Evolutionary conservation across 2,888 invertebrate species (phyloP).

Genomic region (Hyposoter dolosus): DNA sequence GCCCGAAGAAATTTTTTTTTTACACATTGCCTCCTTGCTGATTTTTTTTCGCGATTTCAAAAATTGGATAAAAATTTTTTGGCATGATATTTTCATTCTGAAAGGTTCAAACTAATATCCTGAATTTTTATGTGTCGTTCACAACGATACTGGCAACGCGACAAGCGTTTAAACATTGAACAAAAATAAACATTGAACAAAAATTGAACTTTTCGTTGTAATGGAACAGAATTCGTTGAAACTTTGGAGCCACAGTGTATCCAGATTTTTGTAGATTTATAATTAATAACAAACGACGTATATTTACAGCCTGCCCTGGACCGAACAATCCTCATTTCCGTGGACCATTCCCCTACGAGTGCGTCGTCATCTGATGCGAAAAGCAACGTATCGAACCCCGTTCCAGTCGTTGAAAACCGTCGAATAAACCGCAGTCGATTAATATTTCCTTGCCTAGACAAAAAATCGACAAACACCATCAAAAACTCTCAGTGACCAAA

Average conservation of each 20-base stretch:
- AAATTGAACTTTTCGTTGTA: neutral
- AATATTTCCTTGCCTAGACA: constrained; percentile 39
- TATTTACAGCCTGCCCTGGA: constrained; percentile 88
- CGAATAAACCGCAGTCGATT: constrained; percentile 38
- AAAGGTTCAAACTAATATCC: too few relatives aligned
- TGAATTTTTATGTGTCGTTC: too few relatives aligned
- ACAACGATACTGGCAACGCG: too few relatives aligned
- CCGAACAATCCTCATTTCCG: constrained; percentile 81
- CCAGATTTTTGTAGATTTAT: neutral
- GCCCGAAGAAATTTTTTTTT: too few relatives aligned
- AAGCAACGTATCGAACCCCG: constrained; percentile 1
- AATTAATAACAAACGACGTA: constrained; percentile 53
- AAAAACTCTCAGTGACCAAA: constrained; percentile 29
- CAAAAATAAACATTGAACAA: neutral
- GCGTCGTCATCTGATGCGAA: constrained; percentile 88
- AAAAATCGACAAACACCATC: neutral
- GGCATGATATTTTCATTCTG: too few relatives aligned
- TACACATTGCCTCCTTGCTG: too few relatives aligned
- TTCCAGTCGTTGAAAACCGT: constrained; percentile 26
- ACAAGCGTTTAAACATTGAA: too few relatives aligned
- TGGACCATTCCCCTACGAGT: constrained; percentile 89
- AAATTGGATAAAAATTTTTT: too few relatives aligned
- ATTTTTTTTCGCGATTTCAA: too few relatives aligned
- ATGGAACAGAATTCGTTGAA: neutral
- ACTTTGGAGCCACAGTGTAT: neutral